phyloP scores from a whole-genome alignment of 2,113 vertebrate species.

The Thomomys bottae region DNA sequence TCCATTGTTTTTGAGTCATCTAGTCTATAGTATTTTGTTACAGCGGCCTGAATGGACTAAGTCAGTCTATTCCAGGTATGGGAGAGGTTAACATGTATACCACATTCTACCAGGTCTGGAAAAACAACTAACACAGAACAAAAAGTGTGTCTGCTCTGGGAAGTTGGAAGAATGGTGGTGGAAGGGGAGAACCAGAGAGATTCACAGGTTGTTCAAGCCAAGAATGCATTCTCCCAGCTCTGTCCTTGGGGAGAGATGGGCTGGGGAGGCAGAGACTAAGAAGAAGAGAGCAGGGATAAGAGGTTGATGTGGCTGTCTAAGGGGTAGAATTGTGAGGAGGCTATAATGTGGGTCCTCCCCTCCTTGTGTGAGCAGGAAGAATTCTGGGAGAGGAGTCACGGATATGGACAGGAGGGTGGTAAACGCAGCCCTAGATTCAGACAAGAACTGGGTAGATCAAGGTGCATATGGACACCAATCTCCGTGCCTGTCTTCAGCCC shows the following conservation, averaged over 20 bases:
- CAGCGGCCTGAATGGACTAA: background rate
- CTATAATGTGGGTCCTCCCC: background rate
- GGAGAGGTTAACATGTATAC: background rate
- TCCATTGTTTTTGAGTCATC: background rate
- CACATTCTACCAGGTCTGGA: background rate
- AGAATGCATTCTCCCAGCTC: background rate
- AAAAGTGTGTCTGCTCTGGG: background rate
- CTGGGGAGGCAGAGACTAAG: background rate
- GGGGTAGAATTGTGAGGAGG: background rate
- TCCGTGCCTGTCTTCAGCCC: background rate
- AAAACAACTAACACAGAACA: background rate
- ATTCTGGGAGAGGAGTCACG: background rate
- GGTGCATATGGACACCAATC: fast-evolving
- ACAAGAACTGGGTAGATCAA: background rate
- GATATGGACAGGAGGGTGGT: background rate
- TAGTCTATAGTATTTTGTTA: background rate
- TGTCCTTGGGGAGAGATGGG: background rate
- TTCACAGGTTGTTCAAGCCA: background rate
- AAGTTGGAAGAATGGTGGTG: background rate
- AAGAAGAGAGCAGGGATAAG: background rate
- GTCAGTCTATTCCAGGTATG: background rate
- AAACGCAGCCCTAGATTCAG: background rate
- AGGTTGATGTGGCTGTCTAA: background rate
- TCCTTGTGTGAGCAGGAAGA: background rate
- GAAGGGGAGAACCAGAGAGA: background rate